Conservation (phyloP, 2,113 vertebrate species). For the Hemicordylus capensis region DNA sequence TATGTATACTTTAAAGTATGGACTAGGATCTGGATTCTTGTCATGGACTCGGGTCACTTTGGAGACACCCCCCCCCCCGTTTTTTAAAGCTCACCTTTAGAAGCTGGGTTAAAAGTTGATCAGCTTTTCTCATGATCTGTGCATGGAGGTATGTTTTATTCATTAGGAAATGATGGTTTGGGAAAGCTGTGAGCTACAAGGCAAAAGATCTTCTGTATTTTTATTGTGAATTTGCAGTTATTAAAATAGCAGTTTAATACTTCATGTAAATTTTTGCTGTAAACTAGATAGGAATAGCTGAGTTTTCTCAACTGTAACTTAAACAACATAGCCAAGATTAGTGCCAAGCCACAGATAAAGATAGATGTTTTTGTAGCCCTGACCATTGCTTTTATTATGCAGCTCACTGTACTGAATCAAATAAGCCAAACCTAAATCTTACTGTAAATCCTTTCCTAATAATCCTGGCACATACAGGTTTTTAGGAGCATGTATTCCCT, state of each 20-base stretch:
- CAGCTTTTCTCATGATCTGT: conserved; percentile 12
- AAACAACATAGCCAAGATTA: conserved; percentile 52
- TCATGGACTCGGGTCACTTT: too few relatives aligned
- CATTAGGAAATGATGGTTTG: conserved; percentile 19
- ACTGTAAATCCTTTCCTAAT: conserved; percentile 47
- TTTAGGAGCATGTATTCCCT: not conserved
- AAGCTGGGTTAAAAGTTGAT: not conserved
- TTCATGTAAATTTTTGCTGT: conserved; percentile 55
- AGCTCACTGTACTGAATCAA: conserved; percentile 23
- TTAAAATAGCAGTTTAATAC: conserved; percentile 49
- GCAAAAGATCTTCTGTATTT: conserved; percentile 36
- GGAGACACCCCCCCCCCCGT: too few relatives aligned
- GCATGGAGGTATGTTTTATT: conserved; percentile 22
- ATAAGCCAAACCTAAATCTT: conserved; percentile 31
- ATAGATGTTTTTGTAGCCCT: conserved; percentile 46
- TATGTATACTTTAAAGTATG: not conserved
- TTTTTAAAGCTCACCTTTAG: not conserved
- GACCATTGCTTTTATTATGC: conserved; percentile 33
- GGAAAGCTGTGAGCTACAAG: conserved; percentile 28
- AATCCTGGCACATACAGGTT: not conserved
- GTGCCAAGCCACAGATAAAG: conserved; percentile 55
- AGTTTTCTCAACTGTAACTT: conserved; percentile 55
- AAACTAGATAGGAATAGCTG: conserved; percentile 59
- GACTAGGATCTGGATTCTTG: not conserved
- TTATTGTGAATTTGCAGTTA: conserved; percentile 51